phyloP scores from a whole-genome alignment of 2,797 vertebrate species.

The Danio albolineatus region DNA sequence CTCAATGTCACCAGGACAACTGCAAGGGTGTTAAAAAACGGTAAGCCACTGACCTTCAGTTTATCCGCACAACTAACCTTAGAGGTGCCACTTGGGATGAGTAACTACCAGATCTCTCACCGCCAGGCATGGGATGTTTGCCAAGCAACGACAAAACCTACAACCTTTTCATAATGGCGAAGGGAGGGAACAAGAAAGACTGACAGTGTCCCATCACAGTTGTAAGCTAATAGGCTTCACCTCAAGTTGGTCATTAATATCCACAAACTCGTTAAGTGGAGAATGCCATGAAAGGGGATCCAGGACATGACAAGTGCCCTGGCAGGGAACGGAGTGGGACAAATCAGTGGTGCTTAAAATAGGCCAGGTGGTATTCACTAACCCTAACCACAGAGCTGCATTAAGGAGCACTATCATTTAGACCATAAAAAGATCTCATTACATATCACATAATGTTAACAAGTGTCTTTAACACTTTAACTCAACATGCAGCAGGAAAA shows the following conservation, averaged over 20 bases:
- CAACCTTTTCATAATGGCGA: neutral
- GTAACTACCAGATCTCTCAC: slow-evolving; percentile 30
- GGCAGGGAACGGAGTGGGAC: slow-evolving; percentile 47
- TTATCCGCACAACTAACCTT: neutral
- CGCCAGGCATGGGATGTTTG: slow-evolving; percentile 12
- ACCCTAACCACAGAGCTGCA: slow-evolving; percentile 38
- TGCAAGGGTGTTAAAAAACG: slow-evolving; percentile 42
- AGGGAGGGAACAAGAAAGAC: slow-evolving; percentile 13
- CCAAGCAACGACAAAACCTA: slow-evolving; percentile 29
- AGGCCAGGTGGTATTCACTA: slow-evolving; percentile 55
- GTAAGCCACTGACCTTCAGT: slow-evolving; percentile 29
- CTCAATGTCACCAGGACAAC: slow-evolving; percentile 56
- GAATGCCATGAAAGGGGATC: slow-evolving; percentile 68
- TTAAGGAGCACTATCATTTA: slow-evolving; percentile 22
- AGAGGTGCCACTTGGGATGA: slow-evolving; percentile 18
- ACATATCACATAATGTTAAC: slow-evolving; percentile 23
- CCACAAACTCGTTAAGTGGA: slow-evolving; percentile 68
- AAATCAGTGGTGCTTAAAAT: slow-evolving; percentile 62
- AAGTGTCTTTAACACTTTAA: neutral
- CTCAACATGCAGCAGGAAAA: neutral
- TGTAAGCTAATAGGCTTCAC: slow-evolving; percentile 58
- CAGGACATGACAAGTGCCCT: slow-evolving; percentile 45
- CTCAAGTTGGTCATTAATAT: slow-evolving; percentile 65
- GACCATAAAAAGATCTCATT: slow-evolving; percentile 36
- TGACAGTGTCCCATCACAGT: slow-evolving; percentile 37